Evolutionary conservation across 2,797 vertebrate species (phyloP).

Genomic region (Rhynchonycteris naso): DNA sequence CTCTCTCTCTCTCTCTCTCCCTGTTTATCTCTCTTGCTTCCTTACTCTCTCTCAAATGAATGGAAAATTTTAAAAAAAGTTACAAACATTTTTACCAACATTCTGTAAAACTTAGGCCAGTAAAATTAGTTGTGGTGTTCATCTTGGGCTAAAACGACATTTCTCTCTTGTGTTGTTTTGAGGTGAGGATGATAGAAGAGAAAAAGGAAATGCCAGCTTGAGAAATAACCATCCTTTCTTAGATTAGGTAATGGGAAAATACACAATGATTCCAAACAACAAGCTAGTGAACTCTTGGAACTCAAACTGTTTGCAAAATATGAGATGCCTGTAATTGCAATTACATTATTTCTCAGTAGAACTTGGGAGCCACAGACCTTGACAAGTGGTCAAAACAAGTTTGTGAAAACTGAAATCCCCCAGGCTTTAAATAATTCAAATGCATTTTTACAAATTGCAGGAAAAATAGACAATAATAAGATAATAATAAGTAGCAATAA

Average conservation of each 20-base stretch:
- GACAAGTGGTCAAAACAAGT: not conserved
- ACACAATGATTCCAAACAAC: slow-evolving; percentile 26
- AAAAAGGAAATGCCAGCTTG: slow-evolving; percentile 55
- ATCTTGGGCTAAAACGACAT: not conserved
- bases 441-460: not conserved
- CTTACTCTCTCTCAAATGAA: too few relatives aligned
- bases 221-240: slow-evolving; percentile 31
- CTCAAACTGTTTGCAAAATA: slow-evolving; percentile 69
- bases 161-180: not conserved
- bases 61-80: not conserved
- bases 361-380: slow-evolving; percentile 28
- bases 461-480: not conserved
- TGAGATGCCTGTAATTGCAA: slow-evolving; percentile 69
- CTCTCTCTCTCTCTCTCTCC: too few relatives aligned
- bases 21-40: too few relatives aligned
- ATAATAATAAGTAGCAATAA: not conserved
- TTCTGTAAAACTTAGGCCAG: not conserved
- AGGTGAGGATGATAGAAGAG: not conserved
- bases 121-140: not conserved
- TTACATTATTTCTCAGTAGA: slow-evolving; percentile 61
- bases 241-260: slow-evolving; percentile 75
- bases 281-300: slow-evolving; percentile 60
- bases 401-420: not conserved
- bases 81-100: not conserved
- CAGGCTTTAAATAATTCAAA: not conserved